Percentiles rank a stretch among this genome's conserved stretches.
Conservation (phyloP, 2,113 vertebrate species). For the Entelurus aequoreus region DNA sequence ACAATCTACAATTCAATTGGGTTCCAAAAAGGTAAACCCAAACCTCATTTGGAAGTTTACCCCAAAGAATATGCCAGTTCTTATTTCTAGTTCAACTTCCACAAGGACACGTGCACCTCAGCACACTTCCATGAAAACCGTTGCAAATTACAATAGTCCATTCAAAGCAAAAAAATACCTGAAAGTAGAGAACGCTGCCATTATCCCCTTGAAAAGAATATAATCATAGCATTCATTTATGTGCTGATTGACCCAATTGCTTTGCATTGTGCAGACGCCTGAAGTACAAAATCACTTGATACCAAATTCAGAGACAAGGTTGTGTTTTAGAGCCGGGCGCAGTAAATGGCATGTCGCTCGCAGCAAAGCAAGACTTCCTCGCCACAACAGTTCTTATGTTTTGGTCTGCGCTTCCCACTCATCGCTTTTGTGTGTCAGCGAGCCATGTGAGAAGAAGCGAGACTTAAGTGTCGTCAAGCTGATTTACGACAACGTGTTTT, state of each 20-base stretch:
- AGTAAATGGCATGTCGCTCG: not conserved
- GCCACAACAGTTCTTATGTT: not conserved
- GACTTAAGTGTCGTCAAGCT: not conserved
- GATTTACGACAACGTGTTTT: conserved; percentile 2
- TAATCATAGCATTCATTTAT: not conserved
- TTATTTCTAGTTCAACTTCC: too few species aligned
- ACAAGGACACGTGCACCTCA: conserved; percentile 28
- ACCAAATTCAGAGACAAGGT: not conserved
- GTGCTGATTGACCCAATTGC: not conserved
- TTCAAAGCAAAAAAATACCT: too few species aligned
- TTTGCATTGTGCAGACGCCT: not conserved
- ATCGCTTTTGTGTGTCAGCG: not conserved
- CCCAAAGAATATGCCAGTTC: too few species aligned
- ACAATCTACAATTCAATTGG: too few species aligned
- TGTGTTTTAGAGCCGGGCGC: not conserved
- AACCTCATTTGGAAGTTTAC: too few species aligned
- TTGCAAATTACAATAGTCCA: too few species aligned
- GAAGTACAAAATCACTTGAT: not conserved
- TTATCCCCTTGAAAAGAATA: not conserved
- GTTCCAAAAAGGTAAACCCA: too few species aligned
- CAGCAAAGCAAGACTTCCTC: conserved; percentile 5
- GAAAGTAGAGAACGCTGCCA: not conserved
- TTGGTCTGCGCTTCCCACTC: not conserved
- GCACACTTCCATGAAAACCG: not conserved
- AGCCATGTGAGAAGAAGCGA: not conserved